phyloP scores from a whole-genome alignment of 2,797 vertebrate species.

The Gephyroberyx darwinii region DNA sequence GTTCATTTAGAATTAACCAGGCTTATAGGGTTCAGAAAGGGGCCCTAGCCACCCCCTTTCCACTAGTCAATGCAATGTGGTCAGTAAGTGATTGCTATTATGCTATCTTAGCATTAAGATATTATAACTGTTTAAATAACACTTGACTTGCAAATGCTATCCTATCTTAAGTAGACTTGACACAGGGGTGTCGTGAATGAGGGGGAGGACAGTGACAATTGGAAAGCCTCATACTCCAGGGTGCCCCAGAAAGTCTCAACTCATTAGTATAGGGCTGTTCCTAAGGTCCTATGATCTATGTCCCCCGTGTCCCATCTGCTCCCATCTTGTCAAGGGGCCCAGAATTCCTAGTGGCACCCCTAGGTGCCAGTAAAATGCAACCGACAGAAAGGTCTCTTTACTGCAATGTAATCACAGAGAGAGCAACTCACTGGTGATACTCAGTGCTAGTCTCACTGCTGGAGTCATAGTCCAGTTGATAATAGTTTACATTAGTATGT shows the following conservation, averaged over 20 bases:
- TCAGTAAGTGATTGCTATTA: constrained; percentile 13
- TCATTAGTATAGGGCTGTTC: not conserved
- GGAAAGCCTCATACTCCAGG: not conserved
- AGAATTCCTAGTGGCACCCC: not conserved
- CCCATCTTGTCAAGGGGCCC: not conserved
- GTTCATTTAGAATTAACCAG: not conserved
- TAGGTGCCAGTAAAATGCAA: not conserved
- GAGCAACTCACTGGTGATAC: not conserved
- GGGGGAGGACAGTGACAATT: not conserved
- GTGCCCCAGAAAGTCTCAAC: not conserved
- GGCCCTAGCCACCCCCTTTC: not conserved
- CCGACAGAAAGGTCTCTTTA: not conserved
- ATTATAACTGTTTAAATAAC: constrained; percentile 2
- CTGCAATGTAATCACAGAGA: not conserved
- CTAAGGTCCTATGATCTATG: not conserved
- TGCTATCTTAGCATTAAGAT: constrained; percentile 2
- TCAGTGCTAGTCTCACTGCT: not conserved
- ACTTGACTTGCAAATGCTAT: not conserved
- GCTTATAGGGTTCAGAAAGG: not conserved
- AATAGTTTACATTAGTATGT: not conserved
- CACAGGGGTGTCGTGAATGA: not conserved
- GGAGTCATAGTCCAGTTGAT: not conserved
- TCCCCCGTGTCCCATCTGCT: not conserved
- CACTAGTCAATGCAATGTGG: not conserved
- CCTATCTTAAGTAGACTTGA: not conserved